Evolutionary conservation across 2,113 vertebrate species (phyloP).

Genomic region (Centropristis striata): DNA sequence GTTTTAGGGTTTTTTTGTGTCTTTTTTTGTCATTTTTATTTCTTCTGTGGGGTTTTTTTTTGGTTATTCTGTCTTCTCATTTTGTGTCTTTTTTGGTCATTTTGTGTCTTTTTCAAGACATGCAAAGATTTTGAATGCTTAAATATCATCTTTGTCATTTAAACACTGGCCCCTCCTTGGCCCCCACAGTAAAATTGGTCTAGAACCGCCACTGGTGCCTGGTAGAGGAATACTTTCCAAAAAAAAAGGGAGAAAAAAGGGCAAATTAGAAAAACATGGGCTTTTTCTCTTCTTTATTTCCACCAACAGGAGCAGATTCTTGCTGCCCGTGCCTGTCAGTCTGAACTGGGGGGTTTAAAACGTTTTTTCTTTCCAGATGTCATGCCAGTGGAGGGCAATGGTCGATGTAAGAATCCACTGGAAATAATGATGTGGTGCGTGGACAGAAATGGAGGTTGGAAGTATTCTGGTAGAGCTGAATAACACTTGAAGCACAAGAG

Average conservation of each 20-base stretch:
- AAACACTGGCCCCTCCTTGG: too few relatives aligned
- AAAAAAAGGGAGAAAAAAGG: neutral
- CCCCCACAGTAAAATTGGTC: too few relatives aligned
- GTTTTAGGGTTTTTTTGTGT: too few relatives aligned
- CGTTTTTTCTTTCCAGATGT: slow-evolving; percentile 71
- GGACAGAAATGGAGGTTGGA: slow-evolving; percentile 37
- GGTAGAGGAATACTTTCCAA: slow-evolving; percentile 36
- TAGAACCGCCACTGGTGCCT: too few relatives aligned
- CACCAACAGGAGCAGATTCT: slow-evolving; percentile 27
- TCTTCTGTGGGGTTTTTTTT: too few relatives aligned
- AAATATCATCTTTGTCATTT: too few relatives aligned
- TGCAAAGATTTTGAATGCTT: too few relatives aligned
- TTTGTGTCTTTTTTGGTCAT: too few relatives aligned
- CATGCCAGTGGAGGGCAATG: slow-evolving; percentile 67
- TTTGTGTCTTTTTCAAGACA: too few relatives aligned
- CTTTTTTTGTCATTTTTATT: too few relatives aligned
- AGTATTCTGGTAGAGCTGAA: slow-evolving; percentile 42
- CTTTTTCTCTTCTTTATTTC: neutral
- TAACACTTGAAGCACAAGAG: neutral
- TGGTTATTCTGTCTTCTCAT: too few relatives aligned
- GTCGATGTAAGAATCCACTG: slow-evolving; percentile 60
- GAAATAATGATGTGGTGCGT: slow-evolving; percentile 71
- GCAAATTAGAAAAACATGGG: slow-evolving; percentile 26
- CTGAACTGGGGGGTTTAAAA: slow-evolving; percentile 31
- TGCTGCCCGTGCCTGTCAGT: slow-evolving; percentile 25